These are phyloP conservation scores for Glossosoma conforme DNA, from an alignment of 1,140 invertebrate species.

Conservation along the genomic window DNA sequence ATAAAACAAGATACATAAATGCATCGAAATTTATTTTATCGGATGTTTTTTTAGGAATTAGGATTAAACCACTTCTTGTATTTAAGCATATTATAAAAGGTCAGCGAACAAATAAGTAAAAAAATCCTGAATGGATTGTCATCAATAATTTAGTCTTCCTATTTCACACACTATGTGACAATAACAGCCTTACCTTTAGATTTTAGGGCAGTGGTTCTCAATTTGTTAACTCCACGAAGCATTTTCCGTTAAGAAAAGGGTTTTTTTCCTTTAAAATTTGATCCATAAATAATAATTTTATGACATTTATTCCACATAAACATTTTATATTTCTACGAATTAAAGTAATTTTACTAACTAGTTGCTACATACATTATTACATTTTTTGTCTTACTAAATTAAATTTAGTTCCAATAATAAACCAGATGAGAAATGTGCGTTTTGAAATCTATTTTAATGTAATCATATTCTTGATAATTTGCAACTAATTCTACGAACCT, in stretches of 20 bases:
- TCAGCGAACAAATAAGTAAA: neutral
- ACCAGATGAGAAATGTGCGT: too few species aligned
- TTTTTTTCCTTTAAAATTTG: neutral
- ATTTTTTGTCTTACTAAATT: neutral
- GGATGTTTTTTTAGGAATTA: constrained; percentile 7
- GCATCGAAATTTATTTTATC: constrained; percentile 4
- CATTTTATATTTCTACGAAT: neutral
- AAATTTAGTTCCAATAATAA: too few species aligned
- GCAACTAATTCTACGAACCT: too few species aligned
- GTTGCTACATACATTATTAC: neutral
- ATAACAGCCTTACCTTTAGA: constrained; percentile 1
- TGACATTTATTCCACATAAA: neutral
- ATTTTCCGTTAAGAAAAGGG: neutral
- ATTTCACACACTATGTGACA: neutral
- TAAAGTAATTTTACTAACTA: neutral
- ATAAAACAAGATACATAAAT: neutral
- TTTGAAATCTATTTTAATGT: too few species aligned
- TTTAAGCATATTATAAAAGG: neutral
- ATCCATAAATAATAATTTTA: neutral
- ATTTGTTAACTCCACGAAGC: neutral
- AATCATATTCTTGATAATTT: too few species aligned
- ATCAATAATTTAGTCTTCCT: neutral
- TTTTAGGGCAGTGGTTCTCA: neutral
- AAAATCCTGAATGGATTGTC: neutral
- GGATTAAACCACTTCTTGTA: constrained; percentile 2